Evolutionary conservation across 2,888 invertebrate genomes (phyloP).

Genomic region (Drosophila setosimentum): DNA sequence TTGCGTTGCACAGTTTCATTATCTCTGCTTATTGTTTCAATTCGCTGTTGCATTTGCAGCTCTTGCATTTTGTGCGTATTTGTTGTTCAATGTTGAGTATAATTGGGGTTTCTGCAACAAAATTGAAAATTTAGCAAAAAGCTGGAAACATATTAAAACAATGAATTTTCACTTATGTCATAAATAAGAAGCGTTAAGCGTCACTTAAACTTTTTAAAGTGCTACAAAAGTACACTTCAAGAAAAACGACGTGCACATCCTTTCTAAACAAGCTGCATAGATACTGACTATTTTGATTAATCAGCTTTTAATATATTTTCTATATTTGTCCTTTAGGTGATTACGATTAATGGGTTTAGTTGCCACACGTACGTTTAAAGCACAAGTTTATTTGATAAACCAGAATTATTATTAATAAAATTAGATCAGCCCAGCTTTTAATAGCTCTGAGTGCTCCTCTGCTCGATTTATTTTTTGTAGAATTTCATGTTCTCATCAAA

Average conservation of each 20-base stretch:
- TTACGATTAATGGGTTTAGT: neutral
- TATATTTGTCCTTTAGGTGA: too few species aligned
- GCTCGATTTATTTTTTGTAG: neutral
- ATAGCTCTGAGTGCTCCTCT: neutral
- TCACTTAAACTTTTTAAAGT: neutral
- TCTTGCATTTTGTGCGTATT: neutral
- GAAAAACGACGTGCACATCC: neutral
- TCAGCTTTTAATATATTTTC: too few species aligned
- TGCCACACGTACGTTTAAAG: neutral
- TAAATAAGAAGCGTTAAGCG: neutral
- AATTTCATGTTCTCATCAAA: neutral
- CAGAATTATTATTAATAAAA: neutral
- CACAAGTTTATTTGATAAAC: neutral
- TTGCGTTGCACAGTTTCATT: slow-evolving; percentile 51
- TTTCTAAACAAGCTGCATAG: neutral
- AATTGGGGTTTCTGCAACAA: slow-evolving; percentile 2
- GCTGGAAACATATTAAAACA: neutral
- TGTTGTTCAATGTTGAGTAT: slow-evolving; percentile 1
- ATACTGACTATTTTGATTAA: too few species aligned
- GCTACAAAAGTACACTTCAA: neutral
- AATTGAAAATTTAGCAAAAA: neutral
- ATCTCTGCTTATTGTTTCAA: slow-evolving; percentile 41
- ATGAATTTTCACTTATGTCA: neutral
- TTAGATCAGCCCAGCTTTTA: neutral
- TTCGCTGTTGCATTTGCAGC: slow-evolving; percentile 25